Conservation (phyloP, 2,888 invertebrate species). For the Ichneumoninae sp. region DNA sequence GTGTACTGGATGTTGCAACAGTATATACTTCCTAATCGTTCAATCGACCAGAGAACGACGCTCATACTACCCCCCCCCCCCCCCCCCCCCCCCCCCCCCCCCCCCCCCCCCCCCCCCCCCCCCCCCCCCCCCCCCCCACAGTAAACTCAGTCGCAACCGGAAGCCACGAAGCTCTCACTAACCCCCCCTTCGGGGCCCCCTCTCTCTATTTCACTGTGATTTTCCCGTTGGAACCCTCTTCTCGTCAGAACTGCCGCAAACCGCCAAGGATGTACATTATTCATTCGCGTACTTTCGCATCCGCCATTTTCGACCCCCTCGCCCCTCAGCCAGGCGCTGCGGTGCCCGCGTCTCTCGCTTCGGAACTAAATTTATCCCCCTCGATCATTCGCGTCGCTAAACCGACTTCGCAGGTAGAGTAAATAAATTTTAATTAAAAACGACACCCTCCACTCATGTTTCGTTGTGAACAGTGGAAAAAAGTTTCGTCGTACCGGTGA, state of each 20-base stretch:
- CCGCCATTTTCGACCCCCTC: slow-evolving; percentile 12
- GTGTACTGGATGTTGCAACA: slow-evolving; percentile 3
- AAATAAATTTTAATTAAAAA: slow-evolving; percentile 65
- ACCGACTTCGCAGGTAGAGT: slow-evolving; percentile 13
- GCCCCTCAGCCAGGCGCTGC: background rate
- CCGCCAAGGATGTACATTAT: slow-evolving; percentile 20
- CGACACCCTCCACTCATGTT: slow-evolving; percentile 1
- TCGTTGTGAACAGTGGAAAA: slow-evolving; percentile 29
- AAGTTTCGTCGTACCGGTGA: slow-evolving; percentile 42
- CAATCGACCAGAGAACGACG: slow-evolving; percentile 58
- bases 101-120: background rate
- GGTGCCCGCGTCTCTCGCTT: slow-evolving; percentile 1
- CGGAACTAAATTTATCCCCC: slow-evolving; percentile 39
- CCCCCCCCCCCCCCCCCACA: background rate
- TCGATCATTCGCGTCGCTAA: slow-evolving; percentile 25
- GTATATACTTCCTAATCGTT: slow-evolving; percentile 59
- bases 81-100: background rate
- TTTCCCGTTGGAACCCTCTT: background rate
- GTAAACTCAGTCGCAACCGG: slow-evolving; percentile 53
- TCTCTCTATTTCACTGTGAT: slow-evolving; percentile 17
- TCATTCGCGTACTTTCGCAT: slow-evolving; percentile 32
- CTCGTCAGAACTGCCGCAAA: slow-evolving; percentile 28
- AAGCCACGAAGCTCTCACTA: slow-evolving; percentile 44
- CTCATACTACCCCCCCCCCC: background rate
- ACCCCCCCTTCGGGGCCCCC: background rate